phyloP scores from a whole-genome alignment of 1,140 invertebrate species.

The Stratiolaelaps scimitus region DNA sequence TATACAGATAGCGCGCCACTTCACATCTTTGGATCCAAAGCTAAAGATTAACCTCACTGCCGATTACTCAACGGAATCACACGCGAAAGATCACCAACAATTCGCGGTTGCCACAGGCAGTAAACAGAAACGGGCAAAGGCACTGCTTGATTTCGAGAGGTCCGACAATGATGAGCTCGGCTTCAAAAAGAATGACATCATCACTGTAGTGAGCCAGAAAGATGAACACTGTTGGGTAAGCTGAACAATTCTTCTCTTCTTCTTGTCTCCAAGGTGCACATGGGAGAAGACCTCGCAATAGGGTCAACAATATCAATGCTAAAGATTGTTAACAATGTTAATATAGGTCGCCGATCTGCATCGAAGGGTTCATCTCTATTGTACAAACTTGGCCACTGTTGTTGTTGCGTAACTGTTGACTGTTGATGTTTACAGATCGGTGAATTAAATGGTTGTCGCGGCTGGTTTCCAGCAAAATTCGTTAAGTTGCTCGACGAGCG shows the following conservation, averaged over 20 bases:
- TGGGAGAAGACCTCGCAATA: no score
- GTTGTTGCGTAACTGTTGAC: no score
- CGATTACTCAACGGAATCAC: constrained; percentile 89
- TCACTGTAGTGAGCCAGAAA: constrained; percentile 87
- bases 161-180: constrained; percentile 97
- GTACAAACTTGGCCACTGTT: no score
- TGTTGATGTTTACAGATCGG: constrained; percentile 50
- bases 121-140: constrained; percentile 79
- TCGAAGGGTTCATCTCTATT: no score
- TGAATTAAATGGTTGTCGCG: constrained; percentile 87
- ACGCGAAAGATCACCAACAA: constrained; percentile 80
- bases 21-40: constrained; percentile 42
- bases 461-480: constrained; percentile 99
- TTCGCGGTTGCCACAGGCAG: constrained; percentile 80
- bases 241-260: neutral
- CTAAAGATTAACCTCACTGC: constrained; percentile 52
- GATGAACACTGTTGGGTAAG: constrained; percentile 93
- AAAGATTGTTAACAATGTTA: no score
- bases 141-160: constrained; percentile 89
- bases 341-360: no score
- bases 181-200: constrained; percentile 95
- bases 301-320: no score
- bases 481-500: constrained; percentile 91
- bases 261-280: no score
- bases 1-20: constrained; percentile 35